These are phyloP conservation scores for Drosophila melanocephala DNA, from an alignment of 2,888 invertebrate species.

Conservation along the genomic window DNA sequence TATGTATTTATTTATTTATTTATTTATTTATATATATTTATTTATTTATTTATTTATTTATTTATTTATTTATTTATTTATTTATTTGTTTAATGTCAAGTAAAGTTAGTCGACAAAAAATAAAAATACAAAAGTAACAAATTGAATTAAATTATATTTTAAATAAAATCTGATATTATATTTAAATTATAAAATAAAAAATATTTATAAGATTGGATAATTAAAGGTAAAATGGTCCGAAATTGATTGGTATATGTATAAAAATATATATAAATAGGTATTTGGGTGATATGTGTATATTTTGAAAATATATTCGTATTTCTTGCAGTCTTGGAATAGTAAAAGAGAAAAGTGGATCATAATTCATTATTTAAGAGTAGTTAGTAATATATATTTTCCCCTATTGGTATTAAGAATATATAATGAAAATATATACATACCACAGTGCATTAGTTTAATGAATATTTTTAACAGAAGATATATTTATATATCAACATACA, in stretches of 20 bases:
- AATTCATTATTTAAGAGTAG: background rate
- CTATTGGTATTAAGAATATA: background rate
- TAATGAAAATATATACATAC: background rate
- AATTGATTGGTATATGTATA: background rate
- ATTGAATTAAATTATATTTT: background rate
- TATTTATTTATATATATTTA: background rate
- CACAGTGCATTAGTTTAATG: too few species aligned
- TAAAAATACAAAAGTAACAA: background rate
- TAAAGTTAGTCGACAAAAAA: background rate
- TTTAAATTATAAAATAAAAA: background rate
- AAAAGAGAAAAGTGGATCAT: background rate
- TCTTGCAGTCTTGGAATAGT: background rate
- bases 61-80: background rate
- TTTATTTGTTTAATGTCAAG: background rate
- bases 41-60: background rate
- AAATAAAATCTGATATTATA: background rate
- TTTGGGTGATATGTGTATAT: background rate
- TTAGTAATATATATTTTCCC: background rate
- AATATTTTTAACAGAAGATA: background rate
- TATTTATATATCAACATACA: background rate
- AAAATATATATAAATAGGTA: background rate
- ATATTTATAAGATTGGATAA: background rate
- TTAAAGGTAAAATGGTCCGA: too few species aligned
- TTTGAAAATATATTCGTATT: background rate
- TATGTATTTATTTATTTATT: background rate